These are phyloP conservation scores for Hydrocynus forskahlii DNA, from an alignment of 2,797 vertebrate species.

Conservation along the genomic window DNA sequence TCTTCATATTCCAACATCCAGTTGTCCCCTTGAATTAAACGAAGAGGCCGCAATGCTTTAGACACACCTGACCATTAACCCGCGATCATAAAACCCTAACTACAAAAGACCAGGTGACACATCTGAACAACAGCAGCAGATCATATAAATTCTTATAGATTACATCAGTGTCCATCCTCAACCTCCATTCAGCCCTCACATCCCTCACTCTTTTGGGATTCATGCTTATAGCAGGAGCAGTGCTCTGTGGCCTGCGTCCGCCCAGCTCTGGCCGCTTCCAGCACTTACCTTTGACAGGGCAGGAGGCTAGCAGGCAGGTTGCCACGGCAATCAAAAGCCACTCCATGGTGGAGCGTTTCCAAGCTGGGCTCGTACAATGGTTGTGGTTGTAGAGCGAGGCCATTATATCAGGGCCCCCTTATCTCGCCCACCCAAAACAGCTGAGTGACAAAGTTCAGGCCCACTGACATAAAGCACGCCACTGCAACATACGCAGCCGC, in stretches of 20 bases:
- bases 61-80: background rate
- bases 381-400: slow-evolving; percentile 53
- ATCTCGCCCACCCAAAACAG: slow-evolving; percentile 58
- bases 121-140: background rate
- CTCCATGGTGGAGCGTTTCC: slow-evolving; percentile 70
- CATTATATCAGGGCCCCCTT: slow-evolving; percentile 61
- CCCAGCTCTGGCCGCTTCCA: slow-evolving; percentile 67
- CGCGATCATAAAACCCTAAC: background rate
- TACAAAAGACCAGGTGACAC: background rate
- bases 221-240: background rate
- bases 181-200: background rate
- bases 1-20: slow-evolving; percentile 80
- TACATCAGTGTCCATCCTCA: slow-evolving; percentile 15
- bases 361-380: slow-evolving; percentile 47
- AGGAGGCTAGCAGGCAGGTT: slow-evolving; percentile 70
- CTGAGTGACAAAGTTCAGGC: slow-evolving; percentile 65
- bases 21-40: slow-evolving; percentile 68
- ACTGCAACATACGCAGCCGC: slow-evolving; percentile 25
- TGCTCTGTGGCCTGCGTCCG: slow-evolving; percentile 19
- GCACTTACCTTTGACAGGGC: slow-evolving; percentile 80
- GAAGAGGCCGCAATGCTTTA: background rate
- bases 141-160: background rate
- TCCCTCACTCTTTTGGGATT: background rate
- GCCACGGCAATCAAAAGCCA: slow-evolving; percentile 78
- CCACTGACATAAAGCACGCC: slow-evolving; percentile 51